Evolutionary conservation across 2,888 invertebrate species (phyloP).

Genomic region (Baccha elongata): DNA sequence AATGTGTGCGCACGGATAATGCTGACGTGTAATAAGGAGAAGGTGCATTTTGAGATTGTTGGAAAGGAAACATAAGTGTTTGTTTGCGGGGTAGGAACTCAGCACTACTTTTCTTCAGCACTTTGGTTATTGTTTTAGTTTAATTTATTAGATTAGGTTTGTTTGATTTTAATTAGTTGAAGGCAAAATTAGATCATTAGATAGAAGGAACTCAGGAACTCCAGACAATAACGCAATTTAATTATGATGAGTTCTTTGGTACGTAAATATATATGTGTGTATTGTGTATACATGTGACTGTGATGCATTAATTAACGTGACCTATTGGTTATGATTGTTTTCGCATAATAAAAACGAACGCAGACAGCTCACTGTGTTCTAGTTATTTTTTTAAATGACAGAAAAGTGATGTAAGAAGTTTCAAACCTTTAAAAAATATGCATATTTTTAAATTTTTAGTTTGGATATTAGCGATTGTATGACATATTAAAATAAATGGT

Average conservation of each 20-base stretch:
- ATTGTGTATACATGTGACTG: neutral
- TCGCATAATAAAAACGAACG: neutral
- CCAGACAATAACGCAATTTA: neutral
- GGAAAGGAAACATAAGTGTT: slow-evolving; percentile 23
- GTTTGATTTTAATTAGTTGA: slow-evolving; percentile 34
- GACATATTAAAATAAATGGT: too few relatives aligned
- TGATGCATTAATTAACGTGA: slow-evolving; percentile 11
- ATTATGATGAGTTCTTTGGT: too few relatives aligned
- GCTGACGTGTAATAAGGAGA: slow-evolving; percentile 26
- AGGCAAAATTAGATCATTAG: neutral
- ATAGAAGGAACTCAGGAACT: neutral
- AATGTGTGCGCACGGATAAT: slow-evolving; percentile 24
- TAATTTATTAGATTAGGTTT: slow-evolving; percentile 37
- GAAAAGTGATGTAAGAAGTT: too few relatives aligned
- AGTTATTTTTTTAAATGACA: too few relatives aligned
- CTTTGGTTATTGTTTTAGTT: slow-evolving; percentile 1
- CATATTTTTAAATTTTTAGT: too few relatives aligned
- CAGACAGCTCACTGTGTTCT: neutral
- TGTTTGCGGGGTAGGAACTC: neutral
- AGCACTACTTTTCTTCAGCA: too few relatives aligned
- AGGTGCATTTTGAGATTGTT: slow-evolving; percentile 44
- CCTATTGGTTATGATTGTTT: slow-evolving; percentile 15
- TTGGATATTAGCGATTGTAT: too few relatives aligned
- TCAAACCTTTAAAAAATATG: too few relatives aligned
- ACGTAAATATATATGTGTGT: too few relatives aligned